A percentile compares a stretch with the other conserved stretches of the same genome.
Evolutionary conservation across 1,140 invertebrate genomes (phyloP).

Genomic region (Cotesia glomerata): DNA sequence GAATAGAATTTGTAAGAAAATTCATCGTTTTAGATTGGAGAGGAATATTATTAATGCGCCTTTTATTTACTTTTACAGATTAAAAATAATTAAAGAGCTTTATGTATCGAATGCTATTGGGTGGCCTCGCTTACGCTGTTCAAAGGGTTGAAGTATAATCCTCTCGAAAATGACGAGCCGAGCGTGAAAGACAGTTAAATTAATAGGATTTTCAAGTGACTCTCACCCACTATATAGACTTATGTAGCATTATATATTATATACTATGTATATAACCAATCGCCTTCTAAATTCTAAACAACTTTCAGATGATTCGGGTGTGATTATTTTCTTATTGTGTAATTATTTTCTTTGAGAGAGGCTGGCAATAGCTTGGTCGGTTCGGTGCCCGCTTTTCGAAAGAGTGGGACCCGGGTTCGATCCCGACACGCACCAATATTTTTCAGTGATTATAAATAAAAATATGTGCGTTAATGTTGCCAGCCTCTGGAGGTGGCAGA

Average conservation of each 20-base stretch:
- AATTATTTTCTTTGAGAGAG: too few relatives aligned
- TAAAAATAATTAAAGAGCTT: neutral
- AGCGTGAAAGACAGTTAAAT: slow-evolving; percentile 39
- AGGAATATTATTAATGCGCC: neutral
- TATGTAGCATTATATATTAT: neutral
- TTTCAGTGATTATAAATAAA: too few relatives aligned
- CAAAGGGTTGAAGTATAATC: slow-evolving; percentile 42
- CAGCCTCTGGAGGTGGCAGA: too few relatives aligned
- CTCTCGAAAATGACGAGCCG: slow-evolving; percentile 36
- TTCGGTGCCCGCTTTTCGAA: too few relatives aligned
- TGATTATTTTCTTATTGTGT: too few relatives aligned
- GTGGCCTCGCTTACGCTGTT: slow-evolving; percentile 11
- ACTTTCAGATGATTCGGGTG: neutral
- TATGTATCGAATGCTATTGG: slow-evolving; percentile 32
- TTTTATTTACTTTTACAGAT: neutral
- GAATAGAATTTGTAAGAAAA: neutral
- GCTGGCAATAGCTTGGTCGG: too few relatives aligned
- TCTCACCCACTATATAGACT: neutral
- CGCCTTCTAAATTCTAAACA: neutral
- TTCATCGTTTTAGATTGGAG: too few relatives aligned
- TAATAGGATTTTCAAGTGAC: slow-evolving; percentile 41
- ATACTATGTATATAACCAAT: neutral
- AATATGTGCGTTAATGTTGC: too few relatives aligned
- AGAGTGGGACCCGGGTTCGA: too few relatives aligned
- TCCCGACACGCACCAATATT: too few relatives aligned